These are phyloP conservation scores for Oncopeltus fasciatus DNA, from an alignment of 1,140 invertebrate species.

Conservation along the genomic window DNA sequence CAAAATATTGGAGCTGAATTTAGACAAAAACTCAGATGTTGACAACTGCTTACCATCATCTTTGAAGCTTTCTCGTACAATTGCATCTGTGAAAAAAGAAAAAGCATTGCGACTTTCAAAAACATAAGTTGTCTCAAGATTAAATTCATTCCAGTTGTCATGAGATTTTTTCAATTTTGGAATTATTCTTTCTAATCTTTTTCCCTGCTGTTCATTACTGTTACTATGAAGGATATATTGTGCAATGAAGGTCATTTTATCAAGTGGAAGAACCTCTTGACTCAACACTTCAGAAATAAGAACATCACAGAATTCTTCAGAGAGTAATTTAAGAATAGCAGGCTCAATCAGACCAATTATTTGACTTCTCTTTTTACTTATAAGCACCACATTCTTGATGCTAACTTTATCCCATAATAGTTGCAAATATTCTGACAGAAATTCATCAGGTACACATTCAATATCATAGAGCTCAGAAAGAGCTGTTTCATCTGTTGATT, in stretches of 20 bases:
- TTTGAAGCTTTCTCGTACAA: background rate
- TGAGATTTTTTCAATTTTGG: background rate
- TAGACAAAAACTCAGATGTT: background rate
- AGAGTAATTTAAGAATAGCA: background rate
- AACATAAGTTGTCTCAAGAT: background rate
- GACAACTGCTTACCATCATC: background rate
- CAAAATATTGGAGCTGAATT: background rate
- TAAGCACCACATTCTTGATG: background rate
- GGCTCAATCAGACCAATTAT: background rate
- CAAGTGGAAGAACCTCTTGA: background rate
- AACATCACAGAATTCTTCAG: background rate
- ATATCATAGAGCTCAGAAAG: background rate
- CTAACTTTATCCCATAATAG: slow-evolving; percentile 11
- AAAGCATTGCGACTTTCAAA: background rate
- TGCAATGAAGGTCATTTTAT: background rate
- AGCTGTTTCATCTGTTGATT: background rate
- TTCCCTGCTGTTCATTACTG: background rate
- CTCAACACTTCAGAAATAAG: background rate
- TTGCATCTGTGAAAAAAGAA: background rate
- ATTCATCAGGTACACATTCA: slow-evolving; percentile 1
- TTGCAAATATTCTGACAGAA: slow-evolving; percentile 5
- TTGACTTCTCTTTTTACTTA: background rate
- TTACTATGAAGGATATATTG: background rate
- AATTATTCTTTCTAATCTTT: background rate
- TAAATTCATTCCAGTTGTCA: background rate